Conservation (phyloP, 2,888 invertebrate species). For the Hanleya hanleyi region DNA sequence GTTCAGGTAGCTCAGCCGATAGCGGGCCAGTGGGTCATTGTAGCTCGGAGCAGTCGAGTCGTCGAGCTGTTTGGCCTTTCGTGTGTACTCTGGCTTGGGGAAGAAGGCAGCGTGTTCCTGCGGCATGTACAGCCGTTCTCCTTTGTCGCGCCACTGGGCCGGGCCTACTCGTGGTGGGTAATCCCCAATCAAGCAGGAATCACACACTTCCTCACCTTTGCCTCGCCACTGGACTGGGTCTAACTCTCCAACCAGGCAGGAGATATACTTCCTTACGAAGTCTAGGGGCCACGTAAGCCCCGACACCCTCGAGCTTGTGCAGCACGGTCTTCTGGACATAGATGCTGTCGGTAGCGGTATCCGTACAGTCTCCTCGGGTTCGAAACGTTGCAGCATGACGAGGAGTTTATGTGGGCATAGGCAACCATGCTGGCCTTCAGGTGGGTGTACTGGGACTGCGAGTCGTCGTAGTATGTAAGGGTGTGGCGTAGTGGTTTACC, state of each 20-base stretch:
- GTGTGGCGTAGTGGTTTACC: neutral
- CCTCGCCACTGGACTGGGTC: neutral
- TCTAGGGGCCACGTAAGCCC: neutral
- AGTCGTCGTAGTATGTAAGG: no score
- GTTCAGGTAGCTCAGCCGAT: no score
- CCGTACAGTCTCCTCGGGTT: neutral
- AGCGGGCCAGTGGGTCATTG: no score
- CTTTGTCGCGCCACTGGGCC: neutral
- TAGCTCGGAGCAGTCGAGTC: no score
- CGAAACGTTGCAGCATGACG: neutral
- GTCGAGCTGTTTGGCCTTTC: no score
- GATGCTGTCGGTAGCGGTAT: neutral
- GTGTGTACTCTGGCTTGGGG: neutral
- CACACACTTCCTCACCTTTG: neutral
- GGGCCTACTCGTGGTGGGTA: neutral
- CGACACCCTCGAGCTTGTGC: neutral
- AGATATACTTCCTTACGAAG: neutral
- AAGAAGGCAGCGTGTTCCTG: neutral
- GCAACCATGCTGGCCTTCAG: no score
- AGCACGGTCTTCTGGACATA: slow-evolving; percentile 10
- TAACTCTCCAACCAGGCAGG: neutral
- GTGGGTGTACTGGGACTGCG: no score
- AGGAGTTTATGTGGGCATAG: neutral
- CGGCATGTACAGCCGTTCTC: neutral
- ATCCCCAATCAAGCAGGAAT: no score